Evolutionary conservation across 2,797 vertebrate species (phyloP).

Genomic region (Tapera naevia): DNA sequence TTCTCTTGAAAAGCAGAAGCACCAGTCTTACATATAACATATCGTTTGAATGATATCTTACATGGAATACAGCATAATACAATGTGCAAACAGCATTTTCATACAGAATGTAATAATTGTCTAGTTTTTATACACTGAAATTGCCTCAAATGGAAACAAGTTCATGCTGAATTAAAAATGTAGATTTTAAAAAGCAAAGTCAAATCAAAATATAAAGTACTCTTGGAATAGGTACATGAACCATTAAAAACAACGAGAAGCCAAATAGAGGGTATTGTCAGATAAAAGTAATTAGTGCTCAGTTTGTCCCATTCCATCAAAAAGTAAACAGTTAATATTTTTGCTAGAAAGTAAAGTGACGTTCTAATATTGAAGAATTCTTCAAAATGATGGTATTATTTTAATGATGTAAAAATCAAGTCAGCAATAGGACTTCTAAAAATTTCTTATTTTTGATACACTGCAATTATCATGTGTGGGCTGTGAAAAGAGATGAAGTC

Average conservation of each 20-base stretch:
- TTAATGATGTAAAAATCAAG: conserved; percentile 76
- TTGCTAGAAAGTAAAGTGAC: conserved; percentile 68
- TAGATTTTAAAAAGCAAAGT: conserved; percentile 67
- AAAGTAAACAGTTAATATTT: conserved; percentile 64
- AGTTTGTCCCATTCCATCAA: conserved; percentile 52
- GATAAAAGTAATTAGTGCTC: conserved; percentile 57
- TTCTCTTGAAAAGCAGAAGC: conserved; percentile 83
- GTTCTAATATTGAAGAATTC: conserved; percentile 70
- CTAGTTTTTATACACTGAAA: conserved; percentile 73
- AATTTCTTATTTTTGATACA: conserved; percentile 71
- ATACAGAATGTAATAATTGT: conserved; percentile 71
- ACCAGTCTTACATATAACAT: conserved; percentile 82
- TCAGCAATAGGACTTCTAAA: conserved; percentile 69
- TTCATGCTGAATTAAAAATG: conserved; percentile 76
- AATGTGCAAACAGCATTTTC: conserved; percentile 80
- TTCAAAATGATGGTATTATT: conserved; percentile 61
- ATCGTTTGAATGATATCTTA: conserved; percentile 74
- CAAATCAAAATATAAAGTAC: conserved; percentile 62
- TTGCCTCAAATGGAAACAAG: conserved; percentile 70
- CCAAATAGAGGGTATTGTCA: conserved; percentile 51
- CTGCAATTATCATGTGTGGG: conserved; percentile 83
- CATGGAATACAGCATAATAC: conserved; percentile 76
- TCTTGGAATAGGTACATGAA: conserved; percentile 60
- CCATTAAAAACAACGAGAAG: conserved; percentile 63
- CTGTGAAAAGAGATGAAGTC: conserved; percentile 93